A percentile compares a stretch with the other conserved stretches of the same genome.
Conservation (phyloP, 1,140 invertebrate species). For the Drosophila bocqueti region DNA sequence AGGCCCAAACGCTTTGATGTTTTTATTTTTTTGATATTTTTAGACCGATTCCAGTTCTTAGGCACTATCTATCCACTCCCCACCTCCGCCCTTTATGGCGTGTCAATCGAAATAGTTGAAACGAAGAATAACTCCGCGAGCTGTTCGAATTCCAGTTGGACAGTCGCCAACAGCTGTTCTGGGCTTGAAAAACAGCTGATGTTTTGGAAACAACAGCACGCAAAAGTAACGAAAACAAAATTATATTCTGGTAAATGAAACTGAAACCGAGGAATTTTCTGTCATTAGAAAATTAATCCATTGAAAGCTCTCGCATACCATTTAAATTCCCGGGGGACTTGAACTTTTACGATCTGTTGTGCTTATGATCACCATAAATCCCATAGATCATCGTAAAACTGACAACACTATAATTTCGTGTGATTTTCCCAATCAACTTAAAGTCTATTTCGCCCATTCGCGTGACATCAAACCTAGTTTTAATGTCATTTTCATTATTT, state of each 20-base stretch:
- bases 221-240: background rate
- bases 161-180: slow-evolving; percentile 16
- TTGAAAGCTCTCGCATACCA: slow-evolving; percentile 29
- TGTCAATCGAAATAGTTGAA: slow-evolving; percentile 39
- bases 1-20: slow-evolving; percentile 63
- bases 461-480: slow-evolving; percentile 33
- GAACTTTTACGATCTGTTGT: slow-evolving; percentile 45
- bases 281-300: slow-evolving; percentile 19
- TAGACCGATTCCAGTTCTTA: slow-evolving; percentile 46
- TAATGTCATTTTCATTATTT: slow-evolving; percentile 20
- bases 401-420: slow-evolving; percentile 27
- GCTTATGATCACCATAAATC: slow-evolving; percentile 6
- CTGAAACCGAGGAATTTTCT: background rate
- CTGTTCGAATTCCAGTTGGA: slow-evolving; percentile 30
- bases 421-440: slow-evolving; percentile 30
- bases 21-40: slow-evolving; percentile 54
- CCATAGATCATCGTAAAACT: slow-evolving; percentile 46
- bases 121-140: slow-evolving; percentile 8
- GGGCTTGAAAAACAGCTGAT: slow-evolving; percentile 7
- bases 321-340: slow-evolving; percentile 2
- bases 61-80: background rate
- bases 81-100: slow-evolving; percentile 1
- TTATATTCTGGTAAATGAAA: slow-evolving; percentile 1
- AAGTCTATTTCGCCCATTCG: slow-evolving; percentile 33
- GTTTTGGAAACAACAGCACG: background rate